Conservation (phyloP, 2,113 vertebrate genomes). For the Synchiropus splendidus region DNA sequence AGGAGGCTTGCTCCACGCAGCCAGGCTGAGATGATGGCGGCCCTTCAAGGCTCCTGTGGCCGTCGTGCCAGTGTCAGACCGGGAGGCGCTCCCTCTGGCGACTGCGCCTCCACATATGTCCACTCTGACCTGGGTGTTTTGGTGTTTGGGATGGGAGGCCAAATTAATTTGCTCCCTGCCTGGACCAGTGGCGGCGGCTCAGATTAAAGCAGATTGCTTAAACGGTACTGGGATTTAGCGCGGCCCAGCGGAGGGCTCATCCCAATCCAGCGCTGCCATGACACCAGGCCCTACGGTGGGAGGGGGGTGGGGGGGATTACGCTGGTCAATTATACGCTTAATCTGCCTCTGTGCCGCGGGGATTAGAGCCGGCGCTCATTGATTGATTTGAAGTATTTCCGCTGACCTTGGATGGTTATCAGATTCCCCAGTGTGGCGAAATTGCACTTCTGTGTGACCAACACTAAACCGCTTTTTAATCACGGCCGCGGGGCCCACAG, state of each 20-base stretch:
- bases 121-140: neutral
- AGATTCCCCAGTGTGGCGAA: conserved; percentile 68
- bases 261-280: conserved; percentile 77
- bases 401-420: conserved; percentile 90
- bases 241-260: conserved; percentile 73
- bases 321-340: conserved; percentile 98
- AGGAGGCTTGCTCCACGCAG: no score
- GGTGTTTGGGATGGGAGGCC: conserved; percentile 1
- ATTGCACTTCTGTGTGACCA: conserved; percentile 75
- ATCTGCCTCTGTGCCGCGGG: conserved; percentile 79
- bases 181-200: conserved; percentile 75
- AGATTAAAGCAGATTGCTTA: conserved; percentile 98
- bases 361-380: conserved; percentile 78
- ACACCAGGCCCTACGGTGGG: no score
- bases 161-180: conserved; percentile 72
- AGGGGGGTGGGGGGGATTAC: conserved; percentile 75
- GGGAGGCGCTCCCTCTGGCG: no score
- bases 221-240: conserved; percentile 74
- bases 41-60: no score
- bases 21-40: no score
- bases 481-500: conserved; percentile 55
- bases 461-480: conserved; percentile 73
- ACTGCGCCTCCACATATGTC: neutral
- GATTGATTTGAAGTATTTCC: conserved; percentile 91
- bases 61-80: no score